A percentile compares a stretch with the other conserved stretches of the same genome.
These are phyloP conservation scores for Acrobasis repandana DNA, from an alignment of 2,888 invertebrate species.

Conservation along the genomic window DNA sequence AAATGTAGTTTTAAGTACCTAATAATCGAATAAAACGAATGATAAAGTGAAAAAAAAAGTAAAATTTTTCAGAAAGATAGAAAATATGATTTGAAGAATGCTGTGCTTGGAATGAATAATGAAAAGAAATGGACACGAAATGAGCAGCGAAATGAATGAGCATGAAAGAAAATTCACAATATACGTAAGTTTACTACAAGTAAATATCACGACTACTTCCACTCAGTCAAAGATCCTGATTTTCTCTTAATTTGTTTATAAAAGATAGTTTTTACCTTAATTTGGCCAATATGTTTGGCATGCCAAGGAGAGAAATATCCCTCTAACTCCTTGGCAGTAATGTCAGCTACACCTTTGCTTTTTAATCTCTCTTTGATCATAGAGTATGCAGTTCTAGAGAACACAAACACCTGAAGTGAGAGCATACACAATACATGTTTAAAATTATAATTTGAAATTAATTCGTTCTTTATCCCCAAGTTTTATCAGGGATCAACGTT, in stretches of 20 bases:
- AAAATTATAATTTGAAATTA: slow-evolving; percentile 26
- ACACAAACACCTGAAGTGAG: slow-evolving; percentile 92
- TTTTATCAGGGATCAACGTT: slow-evolving; percentile 31
- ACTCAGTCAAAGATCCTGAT: not conserved
- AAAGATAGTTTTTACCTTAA: slow-evolving; percentile 75
- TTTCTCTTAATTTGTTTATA: not conserved
- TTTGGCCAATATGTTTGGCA: slow-evolving; percentile 91
- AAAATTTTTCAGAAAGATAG: no score
- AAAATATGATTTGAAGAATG: no score
- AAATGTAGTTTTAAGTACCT: no score
- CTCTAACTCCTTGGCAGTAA: slow-evolving; percentile 88
- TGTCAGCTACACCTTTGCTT: slow-evolving; percentile 88
- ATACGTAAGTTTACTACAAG: no score
- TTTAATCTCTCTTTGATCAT: slow-evolving; percentile 92
- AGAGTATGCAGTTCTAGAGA: slow-evolving; percentile 91
- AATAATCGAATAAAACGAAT: no score
- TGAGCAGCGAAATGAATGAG: no score
- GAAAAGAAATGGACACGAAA: no score
- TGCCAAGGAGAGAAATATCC: slow-evolving; percentile 94
- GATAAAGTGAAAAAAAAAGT: no score
- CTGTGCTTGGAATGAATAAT: no score
- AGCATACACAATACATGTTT: slow-evolving; percentile 66
- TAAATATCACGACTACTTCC: not conserved
- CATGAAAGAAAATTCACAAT: no score
- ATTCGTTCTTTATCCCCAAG: slow-evolving; percentile 21